Evolutionary conservation across 2,797 vertebrate species (phyloP).

Genomic region (Tragelaphus eurycerus): DNA sequence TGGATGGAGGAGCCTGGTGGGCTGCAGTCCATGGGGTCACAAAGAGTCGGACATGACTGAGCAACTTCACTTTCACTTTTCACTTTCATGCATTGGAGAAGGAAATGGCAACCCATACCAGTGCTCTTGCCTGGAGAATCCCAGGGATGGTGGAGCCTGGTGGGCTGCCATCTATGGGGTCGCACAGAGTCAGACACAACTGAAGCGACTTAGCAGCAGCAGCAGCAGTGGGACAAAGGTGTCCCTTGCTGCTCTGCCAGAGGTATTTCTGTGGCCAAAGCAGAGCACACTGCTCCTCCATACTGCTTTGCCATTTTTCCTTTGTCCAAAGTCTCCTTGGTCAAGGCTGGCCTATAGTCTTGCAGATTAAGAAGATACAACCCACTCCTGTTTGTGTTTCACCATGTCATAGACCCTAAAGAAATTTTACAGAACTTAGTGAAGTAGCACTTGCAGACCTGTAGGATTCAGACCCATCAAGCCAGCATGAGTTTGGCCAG

Average conservation of each 20-base stretch:
- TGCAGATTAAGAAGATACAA: background rate
- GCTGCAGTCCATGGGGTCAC: too few species aligned
- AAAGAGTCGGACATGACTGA: too few species aligned
- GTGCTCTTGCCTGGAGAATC: too few species aligned
- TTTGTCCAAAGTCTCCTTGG: background rate
- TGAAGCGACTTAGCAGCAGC: too few species aligned
- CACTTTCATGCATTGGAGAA: too few species aligned
- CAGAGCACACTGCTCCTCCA: accelerated
- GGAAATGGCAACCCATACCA: too few species aligned
- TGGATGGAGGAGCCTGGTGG: too few species aligned
- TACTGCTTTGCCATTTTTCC: background rate
- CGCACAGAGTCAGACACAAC: too few species aligned
- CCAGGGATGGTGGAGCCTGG: too few species aligned
- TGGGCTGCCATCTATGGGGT: too few species aligned
- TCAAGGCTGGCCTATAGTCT: background rate
- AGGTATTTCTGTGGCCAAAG: background rate
- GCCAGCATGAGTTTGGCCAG: background rate
- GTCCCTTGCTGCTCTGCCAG: background rate
- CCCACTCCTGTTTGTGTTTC: background rate
- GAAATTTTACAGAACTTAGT: background rate
- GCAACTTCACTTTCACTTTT: too few species aligned
- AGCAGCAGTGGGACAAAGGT: background rate
- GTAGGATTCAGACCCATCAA: background rate
- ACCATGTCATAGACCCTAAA: background rate
- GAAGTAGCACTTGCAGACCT: background rate